Evolutionary conservation across 2,797 vertebrate genomes (phyloP), one percentile per base, ranked within the genome.

Genomic region (Anableps anableps): DNA sequence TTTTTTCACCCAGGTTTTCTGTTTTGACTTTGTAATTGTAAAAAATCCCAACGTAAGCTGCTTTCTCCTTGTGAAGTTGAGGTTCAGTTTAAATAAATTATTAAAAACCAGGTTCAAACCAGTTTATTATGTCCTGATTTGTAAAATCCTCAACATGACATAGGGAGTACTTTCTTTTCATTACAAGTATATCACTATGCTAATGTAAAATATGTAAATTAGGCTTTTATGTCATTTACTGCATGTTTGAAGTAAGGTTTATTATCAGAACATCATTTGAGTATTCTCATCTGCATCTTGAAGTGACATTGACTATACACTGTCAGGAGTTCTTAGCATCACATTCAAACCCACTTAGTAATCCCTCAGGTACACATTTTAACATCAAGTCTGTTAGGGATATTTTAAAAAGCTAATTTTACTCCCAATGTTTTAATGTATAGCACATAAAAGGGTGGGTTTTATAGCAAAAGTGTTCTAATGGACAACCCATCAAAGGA

Each of bases 381-480:
- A 75, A 43, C 53, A 43, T 75, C 16, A 38, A 60, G 53, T 45
- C 66, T 66, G 19, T 66, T 70, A 7, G 45, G 68, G 26, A 43
- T 43, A 45, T 45, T 43, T 71, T 11, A 71, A 14, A 45, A 71
- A 71, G 68, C 38, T 7, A 29, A n/a, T 45, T 71, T 71, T 45
- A 71, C 38, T n/a, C 26, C 19, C 23, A 3, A 43, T 51, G 21
- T 76, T 48, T 75, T 53, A 19, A 47, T 77, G 23, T 70, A 38
- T 6, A 53, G 10, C 64, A 70, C 47, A 53, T 77, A 4, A 53
- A 70, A 43, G 66, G 66, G 43, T 43, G 66, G 2, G 66, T 70
- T 70, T 41, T 43, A 70, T 43, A 41, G 19, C 64, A 70, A 41
- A 70, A 38, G 58, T 76, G 43, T 76, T 64, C 45, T 53, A 64